Base-by-base conservation (phyloP, 2,113 vertebrate genomes). In the Pangasianodon gigas region DNA sequence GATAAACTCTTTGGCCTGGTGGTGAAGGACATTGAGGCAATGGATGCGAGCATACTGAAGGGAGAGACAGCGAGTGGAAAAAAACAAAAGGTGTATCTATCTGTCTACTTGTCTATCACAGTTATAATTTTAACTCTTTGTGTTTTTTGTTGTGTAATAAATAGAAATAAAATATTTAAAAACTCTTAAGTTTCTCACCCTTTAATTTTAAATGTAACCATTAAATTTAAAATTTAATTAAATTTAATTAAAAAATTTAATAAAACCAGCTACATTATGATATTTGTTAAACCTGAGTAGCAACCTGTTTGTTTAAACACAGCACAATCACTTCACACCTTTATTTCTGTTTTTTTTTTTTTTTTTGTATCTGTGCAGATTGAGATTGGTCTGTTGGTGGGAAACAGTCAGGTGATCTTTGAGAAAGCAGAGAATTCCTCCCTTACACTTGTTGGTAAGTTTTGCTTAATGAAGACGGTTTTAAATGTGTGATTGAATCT, bases 341-440 rank as follows among this genome's bases (percentile, higher is more conserved):
- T 24, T 52, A n/a, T 29, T 46, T 81, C 6, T 18, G 0, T 32
- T 56, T 4, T 32, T 74, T 51, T 21, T 67, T 67, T 41, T 79
- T 80, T 51, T 0, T 84, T 19, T 62, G 10, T 74, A 14, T 62
- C 8, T 84, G 4, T 44, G 32, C 58, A 99, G 98, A 99, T 99
- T 0, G 98, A 99, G 44, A 93, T 97, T 14, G 98, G 98, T 2
- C 96, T 99, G 93, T 95, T 99, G 93, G 94, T 99, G 88, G 98
- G 98, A 14, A 99, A 99, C 96, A 99, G 98, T 91, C 98, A 99
- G 94, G 98, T 99, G 94, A 94, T 98, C 80, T 99, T 99, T 96
- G 98, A 99, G 93, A 99, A 99, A 94, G 97, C 98, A 3, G 98
- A 99, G 93, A 99, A 94, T 89, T 99, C 98, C 19, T 98, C 97